Evolutionary conservation across 2,113 vertebrate species (phyloP).

Genomic region (Hemiscyllium ocellatum): DNA sequence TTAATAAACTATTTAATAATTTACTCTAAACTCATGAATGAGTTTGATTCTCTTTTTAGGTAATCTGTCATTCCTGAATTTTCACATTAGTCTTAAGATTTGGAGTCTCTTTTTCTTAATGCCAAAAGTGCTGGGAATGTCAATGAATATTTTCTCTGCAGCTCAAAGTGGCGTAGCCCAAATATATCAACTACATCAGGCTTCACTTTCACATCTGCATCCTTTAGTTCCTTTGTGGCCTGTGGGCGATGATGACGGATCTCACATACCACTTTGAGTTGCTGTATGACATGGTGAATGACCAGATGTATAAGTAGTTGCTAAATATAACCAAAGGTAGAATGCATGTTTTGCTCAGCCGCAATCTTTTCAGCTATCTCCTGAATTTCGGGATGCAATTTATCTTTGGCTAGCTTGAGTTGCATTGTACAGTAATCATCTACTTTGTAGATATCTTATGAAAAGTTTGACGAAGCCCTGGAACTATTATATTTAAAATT

Average conservation of each 20-base stretch:
- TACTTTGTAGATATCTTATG: not conserved
- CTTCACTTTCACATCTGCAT: not conserved
- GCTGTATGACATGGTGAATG: not conserved
- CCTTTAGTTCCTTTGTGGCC: not conserved
- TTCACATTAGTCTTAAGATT: not conserved
- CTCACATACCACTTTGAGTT: not conserved
- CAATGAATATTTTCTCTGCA: not conserved
- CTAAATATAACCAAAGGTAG: too few relatives aligned
- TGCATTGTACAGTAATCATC: not conserved
- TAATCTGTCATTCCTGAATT: not conserved
- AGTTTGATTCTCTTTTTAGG: too few relatives aligned
- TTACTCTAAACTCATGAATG: too few relatives aligned
- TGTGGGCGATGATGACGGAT: not conserved
- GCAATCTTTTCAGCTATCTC: not conserved
- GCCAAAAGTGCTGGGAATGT: not conserved
- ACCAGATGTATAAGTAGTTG: not conserved
- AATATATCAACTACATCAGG: not conserved
- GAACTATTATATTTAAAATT: not conserved
- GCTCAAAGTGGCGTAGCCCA: not conserved
- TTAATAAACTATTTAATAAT: too few relatives aligned
- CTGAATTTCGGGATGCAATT: not conserved
- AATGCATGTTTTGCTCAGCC: not conserved
- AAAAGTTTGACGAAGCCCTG: not conserved
- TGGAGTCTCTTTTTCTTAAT: not conserved
- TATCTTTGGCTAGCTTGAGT: not conserved